phyloP scores from a whole-genome alignment of 1,140 invertebrate species.

The Camponotus pennsylvanicus region DNA sequence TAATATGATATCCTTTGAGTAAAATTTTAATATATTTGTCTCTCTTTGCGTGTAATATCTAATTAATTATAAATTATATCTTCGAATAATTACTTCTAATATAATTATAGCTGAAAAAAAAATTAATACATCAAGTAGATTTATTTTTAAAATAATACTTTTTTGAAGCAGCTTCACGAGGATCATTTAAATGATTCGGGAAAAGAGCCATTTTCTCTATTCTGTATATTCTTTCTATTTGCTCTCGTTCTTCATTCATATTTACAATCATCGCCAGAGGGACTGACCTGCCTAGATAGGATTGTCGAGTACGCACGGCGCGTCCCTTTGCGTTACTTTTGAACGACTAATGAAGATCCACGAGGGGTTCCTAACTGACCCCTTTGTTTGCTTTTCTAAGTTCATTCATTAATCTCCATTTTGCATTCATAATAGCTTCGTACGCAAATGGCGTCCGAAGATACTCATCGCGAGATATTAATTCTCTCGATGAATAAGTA shows the following conservation, averaged over 20 bases:
- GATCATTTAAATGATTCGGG: background rate
- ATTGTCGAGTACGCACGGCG: constrained; percentile 60
- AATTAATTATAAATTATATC: background rate
- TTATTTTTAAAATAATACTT: constrained; percentile 10
- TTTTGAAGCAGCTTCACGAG: background rate
- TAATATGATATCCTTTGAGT: background rate
- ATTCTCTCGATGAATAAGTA: constrained; percentile 10
- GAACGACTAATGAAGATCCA: constrained; percentile 53
- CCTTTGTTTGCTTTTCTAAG: constrained; percentile 43
- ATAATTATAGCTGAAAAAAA: background rate
- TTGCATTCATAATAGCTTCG: constrained; percentile 35
- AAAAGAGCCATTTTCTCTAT: constrained; percentile 21
- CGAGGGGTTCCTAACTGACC: constrained; percentile 26
- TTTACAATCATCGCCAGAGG: constrained; percentile 54
- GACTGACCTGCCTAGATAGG: constrained; percentile 56
- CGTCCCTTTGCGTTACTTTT: constrained; percentile 54
- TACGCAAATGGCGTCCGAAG: background rate
- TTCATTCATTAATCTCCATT: constrained; percentile 51
- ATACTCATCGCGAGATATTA: constrained; percentile 23
- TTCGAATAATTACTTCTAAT: background rate
- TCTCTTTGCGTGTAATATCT: too few species aligned
- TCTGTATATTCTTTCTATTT: constrained; percentile 20
- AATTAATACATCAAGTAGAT: background rate
- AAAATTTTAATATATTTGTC: background rate
- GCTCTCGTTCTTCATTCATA: constrained; percentile 33